Evolutionary conservation across 2,888 invertebrate species (phyloP).

Genomic region (Thecocarcelia acutangulata): DNA sequence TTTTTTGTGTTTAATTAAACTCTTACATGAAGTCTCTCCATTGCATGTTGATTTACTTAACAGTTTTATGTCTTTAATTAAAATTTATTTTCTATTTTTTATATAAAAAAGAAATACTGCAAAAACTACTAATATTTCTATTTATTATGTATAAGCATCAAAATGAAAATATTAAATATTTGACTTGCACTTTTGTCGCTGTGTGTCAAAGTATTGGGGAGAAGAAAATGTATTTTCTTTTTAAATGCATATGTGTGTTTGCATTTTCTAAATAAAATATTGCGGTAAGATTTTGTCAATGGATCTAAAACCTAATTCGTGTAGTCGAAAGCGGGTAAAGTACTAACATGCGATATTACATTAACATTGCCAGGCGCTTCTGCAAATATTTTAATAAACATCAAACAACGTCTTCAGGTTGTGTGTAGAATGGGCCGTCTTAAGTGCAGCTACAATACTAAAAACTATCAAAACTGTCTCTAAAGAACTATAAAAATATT

Average conservation of each 20-base stretch:
- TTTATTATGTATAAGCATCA: slow-evolving; percentile 8
- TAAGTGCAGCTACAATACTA: too few species aligned
- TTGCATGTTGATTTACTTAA: slow-evolving; percentile 63
- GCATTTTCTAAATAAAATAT: too few species aligned
- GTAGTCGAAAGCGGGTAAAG: too few species aligned
- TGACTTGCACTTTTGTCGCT: slow-evolving; percentile 46
- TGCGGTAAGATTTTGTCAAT: too few species aligned
- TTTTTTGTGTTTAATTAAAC: slow-evolving; percentile 61
- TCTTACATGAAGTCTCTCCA: slow-evolving; percentile 63
- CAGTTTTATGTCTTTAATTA: slow-evolving; percentile 55
- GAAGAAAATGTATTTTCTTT: slow-evolving; percentile 16
- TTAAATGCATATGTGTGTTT: background rate
- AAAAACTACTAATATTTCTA: slow-evolving; percentile 11
- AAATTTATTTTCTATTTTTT: slow-evolving; percentile 47
- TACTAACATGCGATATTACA: too few species aligned
- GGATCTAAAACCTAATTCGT: too few species aligned
- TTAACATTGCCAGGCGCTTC: too few species aligned
- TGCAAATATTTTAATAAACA: too few species aligned
- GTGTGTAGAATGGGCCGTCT: too few species aligned
- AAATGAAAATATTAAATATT: slow-evolving; percentile 36
- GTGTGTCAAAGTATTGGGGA: slow-evolving; percentile 33
- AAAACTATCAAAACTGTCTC: too few species aligned
- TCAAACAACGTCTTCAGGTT: too few species aligned
- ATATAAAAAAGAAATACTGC: slow-evolving; percentile 3
- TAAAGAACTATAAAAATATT: too few species aligned